Percentiles rank a stretch among this genome's conserved stretches.
These are phyloP conservation scores for Cacatua alba DNA, from an alignment of 2,113 vertebrate genomes.

Conservation along the genomic window DNA sequence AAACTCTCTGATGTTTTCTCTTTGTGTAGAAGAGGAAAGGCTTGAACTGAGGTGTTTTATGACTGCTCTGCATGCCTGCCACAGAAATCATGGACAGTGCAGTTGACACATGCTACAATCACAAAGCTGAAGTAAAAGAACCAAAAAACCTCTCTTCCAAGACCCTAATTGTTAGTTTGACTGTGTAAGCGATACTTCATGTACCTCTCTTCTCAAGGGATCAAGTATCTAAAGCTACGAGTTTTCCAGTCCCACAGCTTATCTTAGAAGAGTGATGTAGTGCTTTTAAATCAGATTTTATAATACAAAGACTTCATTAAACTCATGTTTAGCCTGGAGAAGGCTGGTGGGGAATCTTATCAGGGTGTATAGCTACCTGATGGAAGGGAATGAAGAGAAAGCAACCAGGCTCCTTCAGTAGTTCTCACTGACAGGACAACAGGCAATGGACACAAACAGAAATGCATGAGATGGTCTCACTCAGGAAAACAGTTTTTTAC, in stretches of 20 bases:
- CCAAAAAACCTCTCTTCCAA: not conserved
- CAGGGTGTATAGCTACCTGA: not conserved
- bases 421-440: not conserved
- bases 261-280: not conserved
- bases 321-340: not conserved
- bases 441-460: not conserved
- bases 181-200: fast-evolving
- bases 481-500: not conserved
- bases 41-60: not conserved
- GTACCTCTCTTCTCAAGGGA: not conserved
- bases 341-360: not conserved
- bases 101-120: not conserved
- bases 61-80: not conserved
- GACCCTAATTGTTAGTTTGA: not conserved
- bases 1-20: not conserved
- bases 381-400: not conserved
- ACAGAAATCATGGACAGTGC: not conserved
- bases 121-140: not conserved
- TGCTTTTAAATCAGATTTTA: not conserved
- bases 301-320: not conserved
- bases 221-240: not conserved
- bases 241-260: not conserved
- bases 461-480: not conserved
- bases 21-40: not conserved
- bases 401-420: not conserved